phyloP scores from a whole-genome alignment of 2,797 vertebrate species.

The Neostethus bicornis region DNA sequence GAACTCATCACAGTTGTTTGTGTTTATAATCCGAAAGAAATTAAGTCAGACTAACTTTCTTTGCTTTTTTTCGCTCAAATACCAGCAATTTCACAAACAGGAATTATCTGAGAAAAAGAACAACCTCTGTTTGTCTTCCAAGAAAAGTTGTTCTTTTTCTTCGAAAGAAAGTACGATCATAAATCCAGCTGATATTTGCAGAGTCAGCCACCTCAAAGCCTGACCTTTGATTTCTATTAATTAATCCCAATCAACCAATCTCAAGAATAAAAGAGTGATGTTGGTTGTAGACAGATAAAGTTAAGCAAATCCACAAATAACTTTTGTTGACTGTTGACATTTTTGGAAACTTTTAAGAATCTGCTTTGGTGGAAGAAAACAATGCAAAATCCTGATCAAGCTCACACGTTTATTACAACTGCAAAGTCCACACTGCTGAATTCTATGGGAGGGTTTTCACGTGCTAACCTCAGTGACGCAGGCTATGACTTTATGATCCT shows the following conservation, averaged over 20 bases:
- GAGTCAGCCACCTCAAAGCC: not conserved
- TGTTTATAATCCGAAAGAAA: too few species aligned
- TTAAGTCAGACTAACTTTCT: too few species aligned
- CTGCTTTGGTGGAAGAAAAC: conserved; percentile 7
- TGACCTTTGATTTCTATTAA: not conserved
- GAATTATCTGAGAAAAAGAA: too few species aligned
- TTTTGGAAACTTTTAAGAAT: conserved; percentile 4
- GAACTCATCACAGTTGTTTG: too few species aligned
- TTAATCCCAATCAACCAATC: not conserved
- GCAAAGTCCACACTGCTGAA: conserved; percentile 69
- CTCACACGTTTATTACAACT: conserved; percentile 36
- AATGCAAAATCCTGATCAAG: conserved; percentile 31
- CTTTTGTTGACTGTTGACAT: not conserved
- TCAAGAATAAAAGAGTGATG: not conserved
- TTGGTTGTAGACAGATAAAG: not conserved
- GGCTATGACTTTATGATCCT: conserved; percentile 37
- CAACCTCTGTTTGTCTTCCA: too few species aligned
- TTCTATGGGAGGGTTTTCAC: conserved; percentile 13
- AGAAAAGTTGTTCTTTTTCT: too few species aligned
- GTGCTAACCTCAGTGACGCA: conserved; percentile 12
- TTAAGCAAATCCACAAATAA: not conserved
- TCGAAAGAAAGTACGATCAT: not conserved
- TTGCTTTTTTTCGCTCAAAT: too few species aligned
- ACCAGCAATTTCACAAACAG: too few species aligned
- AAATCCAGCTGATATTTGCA: not conserved